Evolutionary conservation across 2,113 vertebrate species (phyloP).

Genomic region (Patagioenas fasciata): DNA sequence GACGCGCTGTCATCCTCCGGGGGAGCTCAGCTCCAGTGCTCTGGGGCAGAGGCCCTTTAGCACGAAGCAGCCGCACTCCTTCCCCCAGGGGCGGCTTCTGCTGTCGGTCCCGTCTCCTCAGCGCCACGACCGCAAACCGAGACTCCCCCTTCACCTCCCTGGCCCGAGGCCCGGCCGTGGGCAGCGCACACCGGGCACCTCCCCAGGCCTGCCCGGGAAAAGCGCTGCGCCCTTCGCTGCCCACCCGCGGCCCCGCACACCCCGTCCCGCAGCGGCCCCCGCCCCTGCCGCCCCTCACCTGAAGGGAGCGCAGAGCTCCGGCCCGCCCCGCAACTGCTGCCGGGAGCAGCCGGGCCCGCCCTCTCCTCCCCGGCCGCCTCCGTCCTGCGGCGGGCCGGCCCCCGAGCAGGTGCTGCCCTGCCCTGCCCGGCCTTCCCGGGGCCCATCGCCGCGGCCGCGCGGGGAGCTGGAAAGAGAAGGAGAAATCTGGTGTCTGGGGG

Average conservation of each 20-base stretch:
- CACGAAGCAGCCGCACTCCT: not conserved
- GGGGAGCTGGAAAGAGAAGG: too few species aligned
- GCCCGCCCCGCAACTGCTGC: not conserved
- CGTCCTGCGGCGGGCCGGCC: not conserved
- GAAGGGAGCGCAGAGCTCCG: not conserved
- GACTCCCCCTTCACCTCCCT: accelerated
- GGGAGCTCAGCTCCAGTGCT: not conserved
- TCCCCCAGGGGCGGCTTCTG: not conserved
- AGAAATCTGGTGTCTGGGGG: too few species aligned
- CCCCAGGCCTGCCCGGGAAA: not conserved
- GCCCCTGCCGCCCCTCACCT: not conserved
- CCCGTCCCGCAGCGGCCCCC: not conserved
- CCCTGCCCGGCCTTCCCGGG: not conserved
- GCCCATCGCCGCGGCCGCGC: too few species aligned
- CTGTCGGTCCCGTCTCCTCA: not conserved
- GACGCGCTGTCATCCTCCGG: not conserved
- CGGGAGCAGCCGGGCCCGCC: not conserved
- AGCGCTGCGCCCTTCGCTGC: accelerated
- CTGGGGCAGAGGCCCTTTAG: not conserved
- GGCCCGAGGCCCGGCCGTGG: not conserved
- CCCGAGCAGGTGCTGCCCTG: not conserved
- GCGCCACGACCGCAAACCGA: not conserved
- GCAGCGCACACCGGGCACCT: not conserved
- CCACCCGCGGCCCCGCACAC: not conserved
- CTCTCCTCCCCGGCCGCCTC: not conserved